Percentiles rank a stretch among this genome's conserved stretches.
Conservation (phyloP, 2,113 vertebrate genomes). For the Asarcornis scutulata region DNA sequence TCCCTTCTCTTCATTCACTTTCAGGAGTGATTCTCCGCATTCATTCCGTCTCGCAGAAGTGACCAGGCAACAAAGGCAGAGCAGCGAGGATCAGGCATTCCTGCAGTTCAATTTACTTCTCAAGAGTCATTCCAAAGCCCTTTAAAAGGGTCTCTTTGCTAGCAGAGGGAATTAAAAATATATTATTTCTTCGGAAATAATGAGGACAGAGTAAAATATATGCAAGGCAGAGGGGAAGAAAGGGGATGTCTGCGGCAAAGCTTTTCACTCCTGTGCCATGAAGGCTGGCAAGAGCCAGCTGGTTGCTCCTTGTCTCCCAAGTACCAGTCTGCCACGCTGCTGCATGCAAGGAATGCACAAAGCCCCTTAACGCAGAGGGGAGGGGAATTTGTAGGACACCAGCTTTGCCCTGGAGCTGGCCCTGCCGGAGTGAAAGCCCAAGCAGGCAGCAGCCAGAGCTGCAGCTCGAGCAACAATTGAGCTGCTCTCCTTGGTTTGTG, state of each 20-base stretch:
- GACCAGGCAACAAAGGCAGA: conserved; percentile 47
- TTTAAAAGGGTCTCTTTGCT: neutral
- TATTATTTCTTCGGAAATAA: neutral
- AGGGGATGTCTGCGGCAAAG: neutral
- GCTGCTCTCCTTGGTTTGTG: neutral
- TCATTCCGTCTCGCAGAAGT: neutral
- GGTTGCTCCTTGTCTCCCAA: neutral
- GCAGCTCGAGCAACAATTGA: neutral
- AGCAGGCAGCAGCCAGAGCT: rapidly evolving
- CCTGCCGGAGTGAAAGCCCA: neutral
- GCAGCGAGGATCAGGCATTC: conserved; percentile 19
- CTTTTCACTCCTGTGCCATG: neutral
- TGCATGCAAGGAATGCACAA: neutral
- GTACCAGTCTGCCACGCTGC: neutral
- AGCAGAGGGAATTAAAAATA: neutral
- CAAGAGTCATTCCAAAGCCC: neutral
- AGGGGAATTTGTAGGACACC: neutral
- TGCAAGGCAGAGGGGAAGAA: rapidly evolving
- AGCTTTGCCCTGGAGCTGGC: neutral
- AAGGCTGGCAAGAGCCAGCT: neutral
- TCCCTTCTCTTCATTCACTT: conserved; percentile 26
- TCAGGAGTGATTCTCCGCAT: conserved; percentile 16
- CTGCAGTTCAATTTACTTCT: neutral
- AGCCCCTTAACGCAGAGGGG: neutral
- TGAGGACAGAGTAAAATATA: rapidly evolving